Conservation (phyloP, 37 sponge, comb jelly and placozoan species). For the Halichondria panicea region DNA sequence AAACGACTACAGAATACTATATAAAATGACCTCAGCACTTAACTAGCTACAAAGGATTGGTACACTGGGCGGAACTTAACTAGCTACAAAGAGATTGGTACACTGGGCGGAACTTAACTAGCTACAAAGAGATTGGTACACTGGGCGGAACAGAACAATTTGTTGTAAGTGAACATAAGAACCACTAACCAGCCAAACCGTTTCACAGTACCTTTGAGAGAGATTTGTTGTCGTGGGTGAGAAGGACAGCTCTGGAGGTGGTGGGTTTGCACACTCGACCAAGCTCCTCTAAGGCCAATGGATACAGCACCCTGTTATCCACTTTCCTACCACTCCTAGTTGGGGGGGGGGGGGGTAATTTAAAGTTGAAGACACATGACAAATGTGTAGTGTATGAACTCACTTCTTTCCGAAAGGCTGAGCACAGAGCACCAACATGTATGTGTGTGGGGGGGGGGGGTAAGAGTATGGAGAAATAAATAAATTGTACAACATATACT, state of each 20-base stretch:
- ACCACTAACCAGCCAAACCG: not conserved
- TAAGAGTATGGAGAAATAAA: not conserved
- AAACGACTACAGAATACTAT: not conserved
- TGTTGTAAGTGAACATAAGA: no score
- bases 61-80: not conserved
- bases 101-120: not conserved
- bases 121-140: not conserved
- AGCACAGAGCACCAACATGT: not conserved
- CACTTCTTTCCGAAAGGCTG: conserved; percentile 83
- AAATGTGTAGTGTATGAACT: not conserved
- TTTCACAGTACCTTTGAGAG: conserved; percentile 15
- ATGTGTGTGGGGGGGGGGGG: not conserved
- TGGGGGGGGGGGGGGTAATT: not conserved
- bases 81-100: no score
- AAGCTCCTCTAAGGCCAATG: conserved; percentile 52
- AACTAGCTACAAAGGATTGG: no score
- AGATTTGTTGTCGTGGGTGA: conserved; percentile 69
- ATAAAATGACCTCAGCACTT: not conserved
- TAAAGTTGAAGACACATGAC: not conserved
- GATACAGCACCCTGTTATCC: conserved; percentile 63
- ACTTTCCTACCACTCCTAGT: conserved; percentile 53
- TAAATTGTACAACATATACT: not conserved
- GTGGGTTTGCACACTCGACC: conserved; percentile 53
- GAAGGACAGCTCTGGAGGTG: conserved; percentile 57
- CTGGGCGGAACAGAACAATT: no score